Percentiles rank a stretch among this genome's conserved stretches.
These are phyloP conservation scores for Eudyptes chrysolophus DNA, from an alignment of 2,113 vertebrate species.

Conservation along the genomic window DNA sequence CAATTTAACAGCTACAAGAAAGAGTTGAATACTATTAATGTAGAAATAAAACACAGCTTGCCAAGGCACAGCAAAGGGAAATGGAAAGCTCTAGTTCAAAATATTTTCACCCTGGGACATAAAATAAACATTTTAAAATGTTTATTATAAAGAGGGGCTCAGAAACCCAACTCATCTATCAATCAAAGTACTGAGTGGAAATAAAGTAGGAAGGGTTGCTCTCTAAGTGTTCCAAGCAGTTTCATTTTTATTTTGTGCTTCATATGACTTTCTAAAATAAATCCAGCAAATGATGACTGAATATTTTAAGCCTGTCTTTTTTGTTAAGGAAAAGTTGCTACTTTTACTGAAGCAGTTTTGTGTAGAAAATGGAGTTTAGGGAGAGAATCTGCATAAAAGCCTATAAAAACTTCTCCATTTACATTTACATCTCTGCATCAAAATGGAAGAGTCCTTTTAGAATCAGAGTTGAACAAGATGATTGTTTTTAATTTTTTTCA, in stretches of 20 bases:
- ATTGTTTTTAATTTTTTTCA: not conserved
- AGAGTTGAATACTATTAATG: slow-evolving; percentile 56
- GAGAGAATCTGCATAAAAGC: not conserved
- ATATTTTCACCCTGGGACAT: slow-evolving; percentile 75
- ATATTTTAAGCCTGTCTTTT: slow-evolving; percentile 53
- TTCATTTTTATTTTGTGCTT: slow-evolving; percentile 60
- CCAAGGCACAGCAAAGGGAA: slow-evolving; percentile 72
- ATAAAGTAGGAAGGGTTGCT: slow-evolving; percentile 50
- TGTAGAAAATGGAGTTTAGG: not conserved
- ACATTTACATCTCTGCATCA: not conserved
- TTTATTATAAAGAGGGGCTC: slow-evolving; percentile 74
- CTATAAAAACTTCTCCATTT: not conserved
- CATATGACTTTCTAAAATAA: slow-evolving; percentile 56
- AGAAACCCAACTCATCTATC: slow-evolving; percentile 58
- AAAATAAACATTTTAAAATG: slow-evolving; percentile 80
- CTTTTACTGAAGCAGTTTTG: not conserved
- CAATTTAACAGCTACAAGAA: slow-evolving; percentile 50
- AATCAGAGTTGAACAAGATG: not conserved
- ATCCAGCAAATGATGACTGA: slow-evolving; percentile 30
- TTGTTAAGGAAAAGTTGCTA: slow-evolving; percentile 12
- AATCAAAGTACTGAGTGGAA: slow-evolving; percentile 58
- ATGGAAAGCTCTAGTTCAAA: slow-evolving; percentile 68
- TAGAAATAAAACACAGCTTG: slow-evolving; percentile 66
- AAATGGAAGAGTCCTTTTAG: not conserved
- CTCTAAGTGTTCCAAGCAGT: slow-evolving; percentile 11